phyloP scores from a whole-genome alignment of 2,797 vertebrate genomes.

The Gambelia wislizenii region DNA sequence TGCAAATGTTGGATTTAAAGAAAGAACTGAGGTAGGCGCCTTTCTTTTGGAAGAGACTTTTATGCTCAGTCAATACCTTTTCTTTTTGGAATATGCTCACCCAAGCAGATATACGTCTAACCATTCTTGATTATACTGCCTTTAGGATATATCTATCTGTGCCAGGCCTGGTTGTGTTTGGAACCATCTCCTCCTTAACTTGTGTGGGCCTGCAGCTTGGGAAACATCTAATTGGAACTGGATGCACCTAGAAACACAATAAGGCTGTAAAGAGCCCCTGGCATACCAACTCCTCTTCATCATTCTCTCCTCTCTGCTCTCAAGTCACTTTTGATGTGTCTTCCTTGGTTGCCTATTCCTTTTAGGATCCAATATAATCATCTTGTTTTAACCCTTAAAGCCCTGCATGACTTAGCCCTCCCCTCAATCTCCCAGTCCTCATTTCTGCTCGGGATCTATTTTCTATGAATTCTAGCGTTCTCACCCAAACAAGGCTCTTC shows the following conservation, averaged over 20 bases:
- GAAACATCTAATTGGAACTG: slow-evolving; percentile 20
- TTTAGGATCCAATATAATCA: too few species aligned
- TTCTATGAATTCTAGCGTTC: too few species aligned
- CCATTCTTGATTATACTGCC: neutral
- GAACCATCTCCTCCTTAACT: neutral
- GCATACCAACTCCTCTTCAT: neutral
- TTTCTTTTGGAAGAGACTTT: neutral
- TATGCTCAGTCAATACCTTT: neutral
- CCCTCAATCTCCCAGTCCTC: too few species aligned
- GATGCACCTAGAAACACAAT: neutral
- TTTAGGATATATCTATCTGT: neutral
- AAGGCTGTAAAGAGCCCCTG: neutral
- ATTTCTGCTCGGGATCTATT: too few species aligned
- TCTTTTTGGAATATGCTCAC: neutral
- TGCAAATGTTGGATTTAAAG: fast-evolving
- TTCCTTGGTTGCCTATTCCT: too few species aligned
- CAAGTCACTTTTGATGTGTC: too few species aligned
- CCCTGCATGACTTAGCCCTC: too few species aligned
- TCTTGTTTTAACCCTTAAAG: too few species aligned
- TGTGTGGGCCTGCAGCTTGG: slow-evolving; percentile 25
- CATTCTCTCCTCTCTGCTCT: neutral
- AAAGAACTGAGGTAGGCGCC: neutral
- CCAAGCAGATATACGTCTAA: neutral
- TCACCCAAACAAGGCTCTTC: too few species aligned
- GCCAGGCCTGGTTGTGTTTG: neutral